Percentiles rank a stretch among this genome's conserved stretches.
Evolutionary conservation across 2,797 vertebrate genomes (phyloP).

Genomic region (Sebastes itinus): DNA sequence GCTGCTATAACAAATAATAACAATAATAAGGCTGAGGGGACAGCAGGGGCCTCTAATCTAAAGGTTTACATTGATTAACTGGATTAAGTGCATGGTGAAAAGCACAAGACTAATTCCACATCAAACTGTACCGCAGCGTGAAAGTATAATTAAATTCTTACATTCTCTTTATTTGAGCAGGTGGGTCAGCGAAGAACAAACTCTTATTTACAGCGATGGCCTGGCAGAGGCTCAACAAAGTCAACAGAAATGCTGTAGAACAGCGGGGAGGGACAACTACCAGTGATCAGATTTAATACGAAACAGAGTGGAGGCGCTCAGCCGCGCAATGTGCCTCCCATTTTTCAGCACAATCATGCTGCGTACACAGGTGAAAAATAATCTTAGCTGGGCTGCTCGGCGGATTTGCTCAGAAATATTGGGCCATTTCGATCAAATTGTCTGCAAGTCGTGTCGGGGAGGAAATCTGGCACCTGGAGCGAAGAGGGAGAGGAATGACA

Average conservation of each 20-base stretch:
- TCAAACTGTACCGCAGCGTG: slow-evolving; percentile 46
- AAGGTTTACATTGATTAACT: slow-evolving; percentile 59
- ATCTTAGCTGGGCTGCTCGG: slow-evolving; percentile 54
- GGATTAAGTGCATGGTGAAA: slow-evolving; percentile 52
- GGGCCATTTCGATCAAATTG: slow-evolving; percentile 58
- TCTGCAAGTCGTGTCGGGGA: slow-evolving; percentile 44
- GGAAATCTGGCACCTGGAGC: slow-evolving; percentile 44
- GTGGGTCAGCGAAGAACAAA: slow-evolving; percentile 64
- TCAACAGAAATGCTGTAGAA: slow-evolving; percentile 65
- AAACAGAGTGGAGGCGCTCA: slow-evolving; percentile 61
- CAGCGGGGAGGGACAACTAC: slow-evolving; percentile 56
- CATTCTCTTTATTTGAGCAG: slow-evolving; percentile 68
- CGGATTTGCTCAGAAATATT: slow-evolving; percentile 58
- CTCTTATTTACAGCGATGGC: slow-evolving; percentile 44
- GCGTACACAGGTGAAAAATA: slow-evolving; percentile 63
- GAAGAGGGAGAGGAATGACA: slow-evolving; percentile 12
- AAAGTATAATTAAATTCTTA: slow-evolving; percentile 54
- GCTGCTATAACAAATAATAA: slow-evolving; percentile 29
- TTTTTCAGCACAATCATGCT: slow-evolving; percentile 44
- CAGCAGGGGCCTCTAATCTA: slow-evolving; percentile 60
- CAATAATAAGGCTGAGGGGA: slow-evolving; percentile 34
- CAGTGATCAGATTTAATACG: slow-evolving; percentile 61
- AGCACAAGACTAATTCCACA: slow-evolving; percentile 42
- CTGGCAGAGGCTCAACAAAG: slow-evolving; percentile 52
- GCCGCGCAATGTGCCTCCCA: slow-evolving; percentile 40